Evolutionary conservation across 2,113 vertebrate genomes (phyloP).

Genomic region (Pica pica): DNA sequence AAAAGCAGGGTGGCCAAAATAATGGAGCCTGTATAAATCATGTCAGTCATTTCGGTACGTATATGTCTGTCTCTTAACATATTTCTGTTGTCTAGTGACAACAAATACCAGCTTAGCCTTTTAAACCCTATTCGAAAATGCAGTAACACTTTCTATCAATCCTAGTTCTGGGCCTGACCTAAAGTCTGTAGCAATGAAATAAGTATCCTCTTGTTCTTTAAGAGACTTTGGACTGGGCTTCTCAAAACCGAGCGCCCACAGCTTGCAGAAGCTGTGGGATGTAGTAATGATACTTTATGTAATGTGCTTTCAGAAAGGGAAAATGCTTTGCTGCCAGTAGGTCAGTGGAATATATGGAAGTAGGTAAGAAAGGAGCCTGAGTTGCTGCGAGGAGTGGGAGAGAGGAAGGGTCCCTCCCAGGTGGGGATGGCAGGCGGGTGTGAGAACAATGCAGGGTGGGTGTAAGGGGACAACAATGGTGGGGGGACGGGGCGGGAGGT

Average conservation of each 20-base stretch:
- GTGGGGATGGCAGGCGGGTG: neutral
- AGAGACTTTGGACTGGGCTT: neutral
- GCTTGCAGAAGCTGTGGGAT: neutral
- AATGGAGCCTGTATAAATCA: neutral
- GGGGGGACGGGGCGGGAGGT: neutral
- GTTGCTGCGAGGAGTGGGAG: neutral
- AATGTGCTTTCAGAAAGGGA: neutral
- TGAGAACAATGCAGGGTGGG: constrained; percentile 56
- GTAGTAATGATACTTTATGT: neutral
- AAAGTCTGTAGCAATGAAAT: neutral
- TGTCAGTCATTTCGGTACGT: neutral
- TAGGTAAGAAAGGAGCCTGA: neutral
- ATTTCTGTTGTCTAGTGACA: neutral
- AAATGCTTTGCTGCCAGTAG: neutral
- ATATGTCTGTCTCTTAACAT: neutral
- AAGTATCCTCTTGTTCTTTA: neutral
- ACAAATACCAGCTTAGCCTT: neutral
- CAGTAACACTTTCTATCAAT: neutral
- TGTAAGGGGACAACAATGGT: constrained; percentile 35
- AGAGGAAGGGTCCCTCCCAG: constrained; percentile 45
- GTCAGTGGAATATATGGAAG: neutral
- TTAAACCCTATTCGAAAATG: neutral
- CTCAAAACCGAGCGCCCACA: neutral
- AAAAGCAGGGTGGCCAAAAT: neutral
- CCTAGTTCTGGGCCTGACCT: neutral